Conservation (phyloP, 2,797 vertebrate genomes). For the Acanthurus lineatus region DNA sequence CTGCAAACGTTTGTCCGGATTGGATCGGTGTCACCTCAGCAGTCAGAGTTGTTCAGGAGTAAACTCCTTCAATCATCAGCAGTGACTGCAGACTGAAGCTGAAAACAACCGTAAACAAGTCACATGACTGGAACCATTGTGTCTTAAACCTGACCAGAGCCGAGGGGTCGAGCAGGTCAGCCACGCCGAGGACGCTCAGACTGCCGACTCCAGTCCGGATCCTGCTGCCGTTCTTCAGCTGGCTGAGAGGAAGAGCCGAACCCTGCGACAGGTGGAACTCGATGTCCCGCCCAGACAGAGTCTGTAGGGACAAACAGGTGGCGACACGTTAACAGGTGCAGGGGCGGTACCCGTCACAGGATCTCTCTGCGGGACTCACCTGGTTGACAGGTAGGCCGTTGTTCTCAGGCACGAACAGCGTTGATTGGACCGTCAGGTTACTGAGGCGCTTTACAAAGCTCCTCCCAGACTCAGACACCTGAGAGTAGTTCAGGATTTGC, state of each 20-base stretch:
- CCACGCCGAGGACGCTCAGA: constrained; percentile 83
- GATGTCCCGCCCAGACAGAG: constrained; percentile 89
- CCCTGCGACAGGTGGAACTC: constrained; percentile 91
- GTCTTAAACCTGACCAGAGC: constrained; percentile 67
- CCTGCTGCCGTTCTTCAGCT: constrained; percentile 88
- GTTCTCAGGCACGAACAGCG: constrained; percentile 93
- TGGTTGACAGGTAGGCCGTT: constrained; percentile 86
- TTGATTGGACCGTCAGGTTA: constrained; percentile 84
- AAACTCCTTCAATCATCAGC: too few relatives aligned
- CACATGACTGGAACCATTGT: too few relatives aligned
- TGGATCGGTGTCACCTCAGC: too few relatives aligned
- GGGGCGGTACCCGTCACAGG: fast-evolving
- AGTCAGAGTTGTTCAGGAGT: too few relatives aligned
- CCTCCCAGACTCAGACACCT: constrained; percentile 83
- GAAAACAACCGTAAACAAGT: too few relatives aligned
- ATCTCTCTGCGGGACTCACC: constrained; percentile 75
- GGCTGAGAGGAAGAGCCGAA: constrained; percentile 81
- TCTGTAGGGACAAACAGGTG: constrained; percentile 77
- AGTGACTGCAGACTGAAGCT: too few relatives aligned
- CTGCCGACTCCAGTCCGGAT: constrained; percentile 88
- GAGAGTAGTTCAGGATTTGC: constrained; percentile 91
- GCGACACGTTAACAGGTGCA: background rate
- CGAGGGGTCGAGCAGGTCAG: constrained; percentile 75
- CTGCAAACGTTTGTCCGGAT: too few relatives aligned
- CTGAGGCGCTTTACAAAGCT: constrained; percentile 87